Evolutionary conservation across 2,113 vertebrate species (phyloP).

Genomic region (Megaceryle maxima): DNA sequence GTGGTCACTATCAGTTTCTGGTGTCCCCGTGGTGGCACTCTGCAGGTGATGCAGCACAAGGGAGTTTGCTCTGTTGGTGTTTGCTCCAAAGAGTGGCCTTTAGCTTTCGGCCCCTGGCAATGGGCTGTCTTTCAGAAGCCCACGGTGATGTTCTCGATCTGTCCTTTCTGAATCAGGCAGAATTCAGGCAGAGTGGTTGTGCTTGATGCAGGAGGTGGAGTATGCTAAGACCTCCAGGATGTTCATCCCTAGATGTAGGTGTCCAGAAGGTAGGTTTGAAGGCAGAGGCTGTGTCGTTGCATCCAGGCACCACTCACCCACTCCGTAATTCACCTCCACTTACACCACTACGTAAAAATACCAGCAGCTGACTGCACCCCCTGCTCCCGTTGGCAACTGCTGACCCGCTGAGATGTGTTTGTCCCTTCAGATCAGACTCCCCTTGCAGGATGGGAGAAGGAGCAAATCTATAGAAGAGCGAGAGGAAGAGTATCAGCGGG

Average conservation of each 20-base stretch:
- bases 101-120: background rate
- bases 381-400: conserved; percentile 21
- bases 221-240: background rate
- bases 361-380: conserved; percentile 4
- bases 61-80: background rate
- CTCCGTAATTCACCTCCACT: background rate
- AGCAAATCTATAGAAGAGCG: conserved; percentile 99
- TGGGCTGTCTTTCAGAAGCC: background rate
- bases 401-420: conserved; percentile 78
- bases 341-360: background rate
- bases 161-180: background rate
- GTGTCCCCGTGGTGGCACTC: background rate
- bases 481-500: conserved; percentile 97
- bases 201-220: background rate
- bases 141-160: background rate
- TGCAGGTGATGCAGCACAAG: background rate
- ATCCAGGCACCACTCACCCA: background rate
- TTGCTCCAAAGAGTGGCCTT: background rate
- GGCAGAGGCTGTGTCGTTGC: background rate
- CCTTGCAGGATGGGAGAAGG: conserved; percentile 96
- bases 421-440: conserved; percentile 93
- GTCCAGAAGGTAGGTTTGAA: background rate
- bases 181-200: background rate
- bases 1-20: background rate
- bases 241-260: background rate